Conservation (phyloP, 1,140 invertebrate genomes). For the Bombus polaris region DNA sequence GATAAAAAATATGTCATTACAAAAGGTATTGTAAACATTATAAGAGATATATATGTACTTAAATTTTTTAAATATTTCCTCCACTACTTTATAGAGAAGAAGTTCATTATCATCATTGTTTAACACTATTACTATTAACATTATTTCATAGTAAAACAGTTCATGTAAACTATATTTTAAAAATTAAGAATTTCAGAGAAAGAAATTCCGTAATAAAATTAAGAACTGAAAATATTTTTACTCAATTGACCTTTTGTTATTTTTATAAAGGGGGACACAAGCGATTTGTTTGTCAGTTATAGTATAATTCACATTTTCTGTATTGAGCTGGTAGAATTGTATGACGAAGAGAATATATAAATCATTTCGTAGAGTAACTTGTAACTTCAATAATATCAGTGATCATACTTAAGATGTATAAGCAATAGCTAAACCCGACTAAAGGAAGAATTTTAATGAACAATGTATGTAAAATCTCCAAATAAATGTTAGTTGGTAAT, state of each 20-base stretch:
- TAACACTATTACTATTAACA: slow-evolving; percentile 3
- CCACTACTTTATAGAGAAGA: background rate
- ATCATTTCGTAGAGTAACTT: background rate
- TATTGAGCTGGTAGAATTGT: background rate
- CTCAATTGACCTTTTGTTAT: background rate
- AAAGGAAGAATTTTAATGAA: background rate
- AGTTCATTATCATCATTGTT: background rate
- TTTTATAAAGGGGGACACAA: background rate
- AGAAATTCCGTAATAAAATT: background rate
- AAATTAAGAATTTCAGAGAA: background rate
- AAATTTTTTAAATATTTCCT: slow-evolving; percentile 25
- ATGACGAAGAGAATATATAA: background rate
- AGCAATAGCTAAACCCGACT: background rate
- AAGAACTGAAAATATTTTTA: background rate
- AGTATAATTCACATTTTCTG: background rate
- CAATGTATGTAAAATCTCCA: background rate
- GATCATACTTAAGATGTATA: background rate
- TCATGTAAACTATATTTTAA: slow-evolving; percentile 20
- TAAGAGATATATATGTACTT: slow-evolving; percentile 20
- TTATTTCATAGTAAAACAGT: slow-evolving; percentile 29
- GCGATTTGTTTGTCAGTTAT: background rate
- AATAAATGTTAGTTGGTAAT: slow-evolving; percentile 41
- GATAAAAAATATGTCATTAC: slow-evolving; percentile 40
- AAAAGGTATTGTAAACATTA: slow-evolving; percentile 45
- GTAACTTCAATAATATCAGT: background rate